phyloP scores from a whole-genome alignment of 1,140 invertebrate genomes.

The Goniozus legneri region DNA sequence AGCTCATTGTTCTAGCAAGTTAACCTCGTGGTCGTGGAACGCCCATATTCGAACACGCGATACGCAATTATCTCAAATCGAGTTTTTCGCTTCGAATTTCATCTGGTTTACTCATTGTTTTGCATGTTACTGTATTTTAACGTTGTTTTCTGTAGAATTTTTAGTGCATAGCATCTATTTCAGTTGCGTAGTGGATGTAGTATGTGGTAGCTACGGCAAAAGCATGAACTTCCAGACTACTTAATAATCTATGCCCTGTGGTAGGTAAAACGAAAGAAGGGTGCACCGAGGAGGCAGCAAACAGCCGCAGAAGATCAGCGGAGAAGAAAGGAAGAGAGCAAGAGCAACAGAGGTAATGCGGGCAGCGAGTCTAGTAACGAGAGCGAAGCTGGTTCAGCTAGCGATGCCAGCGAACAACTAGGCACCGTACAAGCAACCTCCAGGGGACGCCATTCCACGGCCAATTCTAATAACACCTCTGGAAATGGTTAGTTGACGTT shows the following conservation, averaged over 20 bases:
- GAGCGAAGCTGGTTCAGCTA: conserved; percentile 48
- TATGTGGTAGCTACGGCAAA: conserved; percentile 28
- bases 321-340: conserved; percentile 47
- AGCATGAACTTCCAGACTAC: conserved; percentile 51
- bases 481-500: conserved; percentile 52
- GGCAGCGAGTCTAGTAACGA: conserved; percentile 52
- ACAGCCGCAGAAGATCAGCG: conserved; percentile 44
- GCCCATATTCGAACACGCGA: too few species aligned
- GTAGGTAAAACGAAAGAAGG: conserved; percentile 56
- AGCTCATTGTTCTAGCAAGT: too few species aligned
- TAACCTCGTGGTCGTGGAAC: too few species aligned
- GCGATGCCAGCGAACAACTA: conserved; percentile 47
- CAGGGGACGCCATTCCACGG: conserved; percentile 34
- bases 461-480: conserved; percentile 47
- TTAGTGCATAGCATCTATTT: neutral
- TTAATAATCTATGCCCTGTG: conserved; percentile 48
- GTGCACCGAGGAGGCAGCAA: conserved; percentile 48
- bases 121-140: neutral
- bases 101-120: neutral
- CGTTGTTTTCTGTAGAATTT: neutral
- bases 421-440: conserved; percentile 39
- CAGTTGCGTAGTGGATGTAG: conserved; percentile 4
- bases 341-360: conserved; percentile 29
- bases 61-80: too few species aligned
- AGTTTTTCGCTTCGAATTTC: neutral